These are phyloP conservation scores for Dasyurus viverrinus DNA, from an alignment of 2,113 vertebrate species.

Conservation along the genomic window DNA sequence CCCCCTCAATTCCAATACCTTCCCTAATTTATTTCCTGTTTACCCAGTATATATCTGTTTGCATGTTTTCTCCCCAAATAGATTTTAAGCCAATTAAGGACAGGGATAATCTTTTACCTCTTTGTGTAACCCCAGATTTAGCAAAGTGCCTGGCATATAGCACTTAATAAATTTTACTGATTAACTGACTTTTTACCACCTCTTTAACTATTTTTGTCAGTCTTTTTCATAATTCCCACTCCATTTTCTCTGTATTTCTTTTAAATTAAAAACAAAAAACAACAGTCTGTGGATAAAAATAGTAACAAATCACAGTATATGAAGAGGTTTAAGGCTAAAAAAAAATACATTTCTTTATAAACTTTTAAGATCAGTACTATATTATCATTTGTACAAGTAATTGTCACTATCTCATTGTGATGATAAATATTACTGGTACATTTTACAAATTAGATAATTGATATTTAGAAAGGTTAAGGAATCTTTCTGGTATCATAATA, in stretches of 20 bases:
- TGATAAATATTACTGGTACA: background rate
- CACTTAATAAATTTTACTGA: background rate
- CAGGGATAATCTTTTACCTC: background rate
- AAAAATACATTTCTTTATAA: background rate
- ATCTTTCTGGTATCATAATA: background rate
- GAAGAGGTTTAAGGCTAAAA: background rate
- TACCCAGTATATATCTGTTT: background rate
- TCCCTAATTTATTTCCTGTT: background rate
- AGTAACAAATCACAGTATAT: background rate
- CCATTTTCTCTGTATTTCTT: background rate
- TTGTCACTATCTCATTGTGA: background rate
- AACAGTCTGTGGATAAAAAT: background rate
- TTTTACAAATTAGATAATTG: background rate
- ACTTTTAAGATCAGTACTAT: background rate
- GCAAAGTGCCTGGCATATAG: background rate
- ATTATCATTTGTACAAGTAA: background rate
- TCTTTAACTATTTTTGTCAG: background rate
- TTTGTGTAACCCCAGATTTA: background rate
- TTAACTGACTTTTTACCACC: background rate
- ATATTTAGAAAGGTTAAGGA: background rate
- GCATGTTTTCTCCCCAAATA: background rate
- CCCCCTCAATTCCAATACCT: background rate
- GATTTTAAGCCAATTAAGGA: background rate
- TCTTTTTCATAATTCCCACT: background rate
- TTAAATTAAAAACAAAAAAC: background rate